These are phyloP conservation scores for Metopolophium dirhodum DNA, from an alignment of 1,140 invertebrate genomes.

Conservation along the genomic window DNA sequence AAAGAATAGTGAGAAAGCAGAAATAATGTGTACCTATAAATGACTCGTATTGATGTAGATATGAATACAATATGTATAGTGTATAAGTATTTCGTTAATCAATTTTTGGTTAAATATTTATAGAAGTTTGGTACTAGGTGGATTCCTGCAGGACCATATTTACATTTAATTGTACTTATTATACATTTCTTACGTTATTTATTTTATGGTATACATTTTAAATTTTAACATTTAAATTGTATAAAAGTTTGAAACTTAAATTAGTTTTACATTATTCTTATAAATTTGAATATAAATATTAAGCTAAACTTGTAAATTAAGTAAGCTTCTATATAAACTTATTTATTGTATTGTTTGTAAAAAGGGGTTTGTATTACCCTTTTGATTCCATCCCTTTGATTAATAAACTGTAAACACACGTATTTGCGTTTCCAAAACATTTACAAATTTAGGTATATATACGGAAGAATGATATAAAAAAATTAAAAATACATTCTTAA, in stretches of 20 bases:
- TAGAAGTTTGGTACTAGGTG: not conserved
- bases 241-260: not conserved
- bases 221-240: not conserved
- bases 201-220: not conserved
- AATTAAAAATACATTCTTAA: not conserved
- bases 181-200: not conserved
- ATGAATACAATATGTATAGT: too few relatives aligned
- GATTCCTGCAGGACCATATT: not conserved
- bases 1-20: not conserved
- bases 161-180: not conserved
- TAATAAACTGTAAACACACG: not conserved
- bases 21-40: not conserved
- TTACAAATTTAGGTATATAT: not conserved
- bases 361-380: slow-evolving; percentile 10
- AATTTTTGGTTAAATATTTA: not conserved
- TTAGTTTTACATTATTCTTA: slow-evolving; percentile 16
- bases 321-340: slow-evolving; percentile 10
- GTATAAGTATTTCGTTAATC: too few relatives aligned
- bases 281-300: slow-evolving; percentile 33
- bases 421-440: not conserved
- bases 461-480: not conserved
- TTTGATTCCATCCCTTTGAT: slow-evolving; percentile 20
- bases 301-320: slow-evolving; percentile 15
- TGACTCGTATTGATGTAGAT: not conserved
- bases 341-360: slow-evolving; percentile 31